Base-by-base conservation (phyloP, 1,140 invertebrate genomes). In the Marisa cornuarietis region DNA sequence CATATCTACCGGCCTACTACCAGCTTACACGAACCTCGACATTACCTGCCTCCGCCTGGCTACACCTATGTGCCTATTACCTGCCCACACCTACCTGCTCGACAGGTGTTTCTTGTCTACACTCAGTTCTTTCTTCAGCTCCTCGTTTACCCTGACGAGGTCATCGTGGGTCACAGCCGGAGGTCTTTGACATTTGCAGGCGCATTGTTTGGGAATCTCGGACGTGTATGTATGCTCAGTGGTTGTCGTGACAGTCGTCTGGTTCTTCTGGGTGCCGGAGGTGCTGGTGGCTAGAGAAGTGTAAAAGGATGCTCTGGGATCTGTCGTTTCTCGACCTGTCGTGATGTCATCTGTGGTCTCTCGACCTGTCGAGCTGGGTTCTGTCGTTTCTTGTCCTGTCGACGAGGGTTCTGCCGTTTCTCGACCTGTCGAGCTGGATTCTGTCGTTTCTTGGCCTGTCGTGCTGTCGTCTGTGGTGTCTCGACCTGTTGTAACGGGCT, bases 91-190 rank as follows among this genome's bases (percentile, higher is more conserved):
- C 54, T 58, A 58, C 71, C 49, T 73, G 52, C 71, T 52, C 22
- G 71, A 73, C 71, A 73, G 71, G 22, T n/a, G 18, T 5, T 49
- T n/a, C 22, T 73, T 73, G 51, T 73, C 71, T 51, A 73, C 51
- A 6, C 42, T 24, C 71, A 73, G 51, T 10, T 73, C 71, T 22
- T 51, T 51, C 24, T 52, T 73, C 26, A 73, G 14, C 49, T 73
- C 10, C 9, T 73, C 51, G 10, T 10, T 49, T 10, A 58, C 10
- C 51, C 24, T 9, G 18, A n/a, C 11, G 7, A 51, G 71, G 20
- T 73, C 71, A 14, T 73, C 71, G 20, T n/a, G 42, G 13, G 71
- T 73, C 51, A 22, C n/a, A 4, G 18, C 49, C 51, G 52, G 71
- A 26, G 8, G 31, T 13, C n/a, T n/a, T 11, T 73, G 13, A 51